Base-by-base conservation (phyloP, 2,888 invertebrate species). In the Drosophila recens region DNA sequence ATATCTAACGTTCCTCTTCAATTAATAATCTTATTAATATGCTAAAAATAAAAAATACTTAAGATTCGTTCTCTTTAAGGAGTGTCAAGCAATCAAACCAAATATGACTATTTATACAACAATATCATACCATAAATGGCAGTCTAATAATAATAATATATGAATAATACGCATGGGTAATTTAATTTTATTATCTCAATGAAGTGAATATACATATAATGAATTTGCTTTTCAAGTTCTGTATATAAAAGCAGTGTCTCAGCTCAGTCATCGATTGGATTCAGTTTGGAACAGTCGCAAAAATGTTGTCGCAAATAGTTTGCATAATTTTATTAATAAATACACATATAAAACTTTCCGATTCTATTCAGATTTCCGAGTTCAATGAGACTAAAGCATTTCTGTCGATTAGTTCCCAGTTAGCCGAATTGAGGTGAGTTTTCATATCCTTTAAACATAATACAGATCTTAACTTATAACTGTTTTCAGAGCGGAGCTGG, bases 371-470 rank as follows among this genome's bases (percentile, higher is more conserved):
- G 1, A 9, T 27, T 2, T 2, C 23, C 27, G 38, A 52, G 13
- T 15, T 52, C 5, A 52, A 52, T 15, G 38, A 38, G 10, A 52
- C 52, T 4, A 52, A 27, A 15, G 23, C 27, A n/a, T 27, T 52
- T 11, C 1, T 11, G 0, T 10, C 52, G 1, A 38, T 52, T n/a
- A 52, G 20, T 5, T n/a, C 23, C 0, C 36, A 52, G n/a, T 38
- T 52, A 27, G 3, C 4, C 1, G 38, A 52, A 10, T 13, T 52
- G 0, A 52, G 23, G 52, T 49, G 10, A 48, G 48, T 30, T 10
- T 30, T 0, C 48, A 9, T 8, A 1, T 2, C 27, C 30, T 4
- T 4, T 3, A 15, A 48, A 15, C 9, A n/a, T 30, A 2, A 20
- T 20, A 20, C 2, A 20, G 2, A 6, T 48, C 9, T n/a, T 4